Base-by-base conservation (phyloP, 2,888 invertebrate genomes). In the Watsonalla binaria region DNA sequence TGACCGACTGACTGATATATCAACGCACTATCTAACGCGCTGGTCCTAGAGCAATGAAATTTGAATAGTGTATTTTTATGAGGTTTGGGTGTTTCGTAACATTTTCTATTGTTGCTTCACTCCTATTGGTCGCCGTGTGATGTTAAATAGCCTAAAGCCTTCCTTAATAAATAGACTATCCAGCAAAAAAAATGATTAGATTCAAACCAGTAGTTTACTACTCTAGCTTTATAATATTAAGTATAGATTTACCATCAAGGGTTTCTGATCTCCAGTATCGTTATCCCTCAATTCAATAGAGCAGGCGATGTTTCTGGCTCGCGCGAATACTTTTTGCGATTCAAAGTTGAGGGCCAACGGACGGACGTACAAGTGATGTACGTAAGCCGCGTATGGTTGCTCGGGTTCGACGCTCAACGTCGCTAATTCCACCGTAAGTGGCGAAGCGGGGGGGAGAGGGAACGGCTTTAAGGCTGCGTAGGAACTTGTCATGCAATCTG, bases 231-330 rank as follows among this genome's bases (percentile, higher is more conserved):
- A 24, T 24, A 2, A 24, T 24, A 24, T 24, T 24, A 24, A 24
- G 24, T 24, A 24, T 24, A 24, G 24, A 53, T 84, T 82, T 84
- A 97, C 97, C 92, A 94, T 93, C 54, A 98, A 86, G 2, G 96
- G 75, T 52, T 80, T 83, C 56, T 81, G 82, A 42, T 88, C 90
- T 0, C 90, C 90, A 6, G 92, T 92, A 84, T 98, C 98, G 46
- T 93, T 93, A 66, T 98, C 97, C 60, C 96, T 92, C 57, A 99
- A 84, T 81, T 99, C 98, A 11, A 99, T 92, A 37, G 96, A 92
- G 71, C 98, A 98, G 0, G 97, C 96, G 58, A 99, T 97, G 81
- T 99, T 99, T 74, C 99, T 93, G 0, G 99, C 99, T 76, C 98
- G 92, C 0, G 96, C 95, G 75, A 98, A 98, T 68, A 95, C 92